These are phyloP conservation scores for Turnix velox DNA, from an alignment of 2,113 vertebrate species.

Conservation along the genomic window DNA sequence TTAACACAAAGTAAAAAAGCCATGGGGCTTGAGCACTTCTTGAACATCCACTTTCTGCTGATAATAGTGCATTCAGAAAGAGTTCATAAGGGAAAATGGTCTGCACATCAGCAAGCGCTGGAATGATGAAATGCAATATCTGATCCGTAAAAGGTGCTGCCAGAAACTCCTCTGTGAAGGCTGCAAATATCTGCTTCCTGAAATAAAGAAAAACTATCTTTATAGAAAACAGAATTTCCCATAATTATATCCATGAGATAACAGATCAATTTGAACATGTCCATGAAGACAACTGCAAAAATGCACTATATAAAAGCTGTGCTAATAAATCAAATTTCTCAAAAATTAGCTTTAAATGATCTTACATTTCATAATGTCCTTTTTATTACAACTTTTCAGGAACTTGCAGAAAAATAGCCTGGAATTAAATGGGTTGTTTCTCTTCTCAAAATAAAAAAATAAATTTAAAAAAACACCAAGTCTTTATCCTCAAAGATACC, in stretches of 20 bases:
- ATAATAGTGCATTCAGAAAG: constrained; percentile 87
- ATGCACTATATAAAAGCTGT: neutral
- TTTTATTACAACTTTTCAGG: neutral
- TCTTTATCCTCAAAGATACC: neutral
- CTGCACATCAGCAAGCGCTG: constrained; percentile 85
- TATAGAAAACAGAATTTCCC: neutral
- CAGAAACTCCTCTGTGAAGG: constrained; percentile 93
- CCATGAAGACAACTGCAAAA: neutral
- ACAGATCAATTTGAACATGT: neutral
- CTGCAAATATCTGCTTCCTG: constrained; percentile 90
- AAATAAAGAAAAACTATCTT: neutral
- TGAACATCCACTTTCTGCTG: constrained; percentile 61
- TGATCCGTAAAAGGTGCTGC: constrained; percentile 93
- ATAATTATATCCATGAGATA: neutral
- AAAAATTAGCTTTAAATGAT: neutral
- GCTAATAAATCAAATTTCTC: neutral
- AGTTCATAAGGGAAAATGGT: constrained; percentile 87
- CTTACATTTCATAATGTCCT: neutral
- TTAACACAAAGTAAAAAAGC: constrained; percentile 94
- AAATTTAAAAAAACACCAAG: neutral
- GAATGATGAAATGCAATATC: constrained; percentile 92
- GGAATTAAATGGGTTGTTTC: neutral
- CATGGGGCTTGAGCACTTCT: constrained; percentile 79
- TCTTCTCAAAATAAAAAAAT: neutral
- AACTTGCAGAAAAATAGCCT: neutral